phyloP scores from a whole-genome alignment of 2,797 vertebrate genomes.

The Austrolebias charrua region DNA sequence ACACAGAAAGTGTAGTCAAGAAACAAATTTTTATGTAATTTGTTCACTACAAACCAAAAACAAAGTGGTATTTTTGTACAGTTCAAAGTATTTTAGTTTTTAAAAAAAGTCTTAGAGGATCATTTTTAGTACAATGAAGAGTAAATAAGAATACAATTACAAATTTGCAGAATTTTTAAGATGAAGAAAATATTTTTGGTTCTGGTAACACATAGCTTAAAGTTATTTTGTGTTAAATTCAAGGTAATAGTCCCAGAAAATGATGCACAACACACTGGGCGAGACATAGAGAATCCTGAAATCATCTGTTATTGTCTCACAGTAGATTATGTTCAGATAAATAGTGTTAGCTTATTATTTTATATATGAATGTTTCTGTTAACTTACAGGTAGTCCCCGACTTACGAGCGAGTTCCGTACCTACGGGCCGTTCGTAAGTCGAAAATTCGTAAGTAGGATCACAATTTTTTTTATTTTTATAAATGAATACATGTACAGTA shows the following conservation, averaged over 20 bases:
- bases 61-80: not conserved
- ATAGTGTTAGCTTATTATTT: too few relatives aligned
- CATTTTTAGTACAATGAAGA: not conserved
- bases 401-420: too few relatives aligned
- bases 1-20: not conserved
- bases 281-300: too few relatives aligned
- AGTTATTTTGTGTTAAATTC: not conserved
- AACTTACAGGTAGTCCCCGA: too few relatives aligned
- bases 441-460: too few relatives aligned
- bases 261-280: too few relatives aligned
- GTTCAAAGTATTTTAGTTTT: not conserved
- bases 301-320: not conserved
- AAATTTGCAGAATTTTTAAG: not conserved
- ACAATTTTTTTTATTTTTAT: too few relatives aligned
- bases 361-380: too few relatives aligned
- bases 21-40: not conserved
- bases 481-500: too few relatives aligned
- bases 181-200: not conserved
- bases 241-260: not conserved
- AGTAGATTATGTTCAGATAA: not conserved
- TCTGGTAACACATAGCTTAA: not conserved
- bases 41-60: not conserved
- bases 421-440: too few relatives aligned
- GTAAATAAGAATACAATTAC: not conserved
- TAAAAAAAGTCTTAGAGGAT: not conserved